A percentile compares a stretch with the other conserved stretches of the same genome.
Evolutionary conservation across 2,113 vertebrate genomes (phyloP).

Genomic region (Hemichromis elongatus): DNA sequence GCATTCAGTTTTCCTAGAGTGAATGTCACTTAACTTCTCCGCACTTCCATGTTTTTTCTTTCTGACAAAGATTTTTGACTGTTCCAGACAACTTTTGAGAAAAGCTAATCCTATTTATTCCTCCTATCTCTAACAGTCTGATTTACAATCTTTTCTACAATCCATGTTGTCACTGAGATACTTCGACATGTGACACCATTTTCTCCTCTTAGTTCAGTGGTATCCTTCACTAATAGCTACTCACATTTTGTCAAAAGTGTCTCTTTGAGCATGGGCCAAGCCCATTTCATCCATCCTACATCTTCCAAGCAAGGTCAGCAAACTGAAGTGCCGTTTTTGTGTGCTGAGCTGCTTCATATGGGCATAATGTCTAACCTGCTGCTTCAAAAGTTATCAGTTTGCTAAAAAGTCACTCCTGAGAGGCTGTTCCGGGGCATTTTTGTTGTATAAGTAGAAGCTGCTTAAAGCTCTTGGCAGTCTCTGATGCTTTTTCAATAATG

Average conservation of each 20-base stretch:
- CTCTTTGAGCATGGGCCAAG: background rate
- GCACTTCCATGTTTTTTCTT: background rate
- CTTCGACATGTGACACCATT: background rate
- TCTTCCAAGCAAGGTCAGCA: background rate
- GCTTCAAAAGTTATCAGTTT: background rate
- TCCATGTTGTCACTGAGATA: background rate
- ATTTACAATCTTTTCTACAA: background rate
- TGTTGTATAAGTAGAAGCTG: background rate
- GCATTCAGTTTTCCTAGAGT: background rate
- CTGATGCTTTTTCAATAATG: background rate
- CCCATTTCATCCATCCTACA: background rate
- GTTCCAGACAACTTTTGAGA: background rate
- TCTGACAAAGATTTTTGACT: background rate
- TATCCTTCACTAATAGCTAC: background rate
- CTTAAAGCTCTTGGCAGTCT: background rate
- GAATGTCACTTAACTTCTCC: background rate
- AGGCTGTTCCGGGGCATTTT: background rate
- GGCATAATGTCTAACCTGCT: background rate
- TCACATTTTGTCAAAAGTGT: background rate
- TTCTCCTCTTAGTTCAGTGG: background rate
- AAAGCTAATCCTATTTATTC: fast-evolving
- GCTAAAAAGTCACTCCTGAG: background rate
- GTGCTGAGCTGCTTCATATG: background rate
- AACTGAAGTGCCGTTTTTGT: background rate
- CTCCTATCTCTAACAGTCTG: background rate